phyloP scores from a whole-genome alignment of 1,140 invertebrate species.

The Diabrotica undecimpunctata region DNA sequence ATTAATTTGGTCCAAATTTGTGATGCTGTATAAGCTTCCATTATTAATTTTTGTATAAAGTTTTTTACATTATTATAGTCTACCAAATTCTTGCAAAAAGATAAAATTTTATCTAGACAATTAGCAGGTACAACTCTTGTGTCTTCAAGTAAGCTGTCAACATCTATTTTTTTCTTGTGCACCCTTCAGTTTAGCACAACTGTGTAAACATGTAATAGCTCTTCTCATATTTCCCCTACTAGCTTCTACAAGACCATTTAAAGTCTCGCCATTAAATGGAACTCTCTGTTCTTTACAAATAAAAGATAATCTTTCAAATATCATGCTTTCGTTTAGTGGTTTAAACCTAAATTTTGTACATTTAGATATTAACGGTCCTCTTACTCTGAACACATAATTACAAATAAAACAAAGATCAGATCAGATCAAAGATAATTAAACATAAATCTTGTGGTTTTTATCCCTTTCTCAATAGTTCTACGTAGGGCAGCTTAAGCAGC shows the following conservation, averaged over 20 bases:
- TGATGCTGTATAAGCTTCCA: conserved; percentile 81
- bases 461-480: conserved; percentile 96
- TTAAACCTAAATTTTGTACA: conserved; percentile 99
- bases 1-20: conserved; percentile 82
- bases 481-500: conserved; percentile 91
- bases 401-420: conserved; percentile 98
- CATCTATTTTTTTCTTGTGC: conserved; percentile 25
- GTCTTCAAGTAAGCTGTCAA: conserved; percentile 42
- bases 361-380: conserved; percentile 94
- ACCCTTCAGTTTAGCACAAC: conserved; percentile 57
- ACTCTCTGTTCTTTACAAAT: conserved; percentile 84
- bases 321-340: conserved; percentile 69
- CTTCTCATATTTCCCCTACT: conserved; percentile 92
- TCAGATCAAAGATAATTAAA: no score
- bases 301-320: conserved; percentile 66
- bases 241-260: conserved; percentile 77
- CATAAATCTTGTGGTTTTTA: conserved; percentile 93
- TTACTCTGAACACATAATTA: conserved; percentile 97
- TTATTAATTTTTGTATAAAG: conserved; percentile 65
- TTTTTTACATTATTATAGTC: conserved; percentile 63
- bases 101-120: conserved; percentile 62
- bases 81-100: conserved; percentile 62
- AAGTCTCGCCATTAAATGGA: conserved; percentile 61
- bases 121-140: conserved; percentile 58
- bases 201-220: conserved; percentile 91